phyloP scores from a whole-genome alignment of 2,888 invertebrate genomes.

The Deilephila elpenor region DNA sequence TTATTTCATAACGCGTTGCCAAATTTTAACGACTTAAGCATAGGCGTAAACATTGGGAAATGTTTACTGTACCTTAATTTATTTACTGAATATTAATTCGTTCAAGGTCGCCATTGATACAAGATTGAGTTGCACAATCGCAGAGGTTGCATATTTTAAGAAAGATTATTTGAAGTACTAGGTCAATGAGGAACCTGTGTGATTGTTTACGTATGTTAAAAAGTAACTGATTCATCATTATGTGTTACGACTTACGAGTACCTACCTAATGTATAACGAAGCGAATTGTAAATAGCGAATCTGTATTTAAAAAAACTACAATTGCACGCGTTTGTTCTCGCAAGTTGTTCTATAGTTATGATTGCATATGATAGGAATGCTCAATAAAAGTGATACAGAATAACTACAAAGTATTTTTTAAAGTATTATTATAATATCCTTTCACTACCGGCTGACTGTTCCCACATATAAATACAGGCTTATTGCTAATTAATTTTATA shows the following conservation, averaged over 20 bases:
- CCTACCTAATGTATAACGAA: conserved; percentile 10
- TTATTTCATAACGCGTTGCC: conserved; percentile 6
- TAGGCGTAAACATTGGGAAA: conserved; percentile 3
- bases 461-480: neutral
- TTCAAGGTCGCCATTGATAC: conserved; percentile 25
- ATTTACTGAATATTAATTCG: conserved; percentile 3
- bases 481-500: neutral
- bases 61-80: conserved; percentile 5
- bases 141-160: conserved; percentile 7
- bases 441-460: neutral
- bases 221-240: conserved; percentile 2
- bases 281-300: conserved; percentile 17
- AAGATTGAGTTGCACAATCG: conserved; percentile 1
- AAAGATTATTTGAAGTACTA: conserved; percentile 23
- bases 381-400: too few species aligned
- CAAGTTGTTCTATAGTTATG: neutral
- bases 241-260: neutral
- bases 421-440: neutral
- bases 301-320: neutral
- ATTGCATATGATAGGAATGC: too few species aligned
- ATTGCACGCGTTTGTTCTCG: neutral
- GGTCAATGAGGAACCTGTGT: conserved; percentile 19
- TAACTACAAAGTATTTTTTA: too few species aligned
- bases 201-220: conserved; percentile 18
- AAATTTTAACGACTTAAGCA: neutral